Evolutionary conservation across 2,797 vertebrate genomes (phyloP), one percentile per base, ranked within the genome.

Genomic region (Siniperca obscura): DNA sequence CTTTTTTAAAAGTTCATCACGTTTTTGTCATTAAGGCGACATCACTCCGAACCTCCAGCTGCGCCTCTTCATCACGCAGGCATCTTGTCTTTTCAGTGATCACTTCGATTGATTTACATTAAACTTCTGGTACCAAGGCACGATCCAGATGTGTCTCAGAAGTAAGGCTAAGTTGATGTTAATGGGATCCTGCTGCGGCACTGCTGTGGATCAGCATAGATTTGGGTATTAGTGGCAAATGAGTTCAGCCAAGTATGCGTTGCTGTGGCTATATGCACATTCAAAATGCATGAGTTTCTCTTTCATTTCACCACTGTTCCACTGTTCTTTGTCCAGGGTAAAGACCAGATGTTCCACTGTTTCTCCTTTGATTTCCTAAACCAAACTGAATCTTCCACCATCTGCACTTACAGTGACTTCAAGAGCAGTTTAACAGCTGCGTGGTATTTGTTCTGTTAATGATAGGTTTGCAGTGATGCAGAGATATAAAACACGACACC

Each of bases 291-390:
- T 90, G 88, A 94, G 92, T 91, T 92, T 93, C 83, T 85, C 90
- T 92, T 94, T 94, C 85, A 89, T 91, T 93, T 90, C 85, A 79
- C 88, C 90, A 87, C 83, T 65, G 85, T 85, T 84, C 86, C 70
- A 93, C 91, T 92, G 92, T 92, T 93, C 91, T 90, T 87, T 86
- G 91, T 93, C 92, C 94, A 92, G 94, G 83, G 85, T 85, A 90
- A 90, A 92, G 93, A 94, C 94, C 96, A 96, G 95, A 96, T 96
- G 96, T 95, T 95, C 88, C 86, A 90, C 90, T 91, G 86, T 91
- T 92, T 93, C 91, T 91, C 82, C 91, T 94, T 89, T 91, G 93
- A 90, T 93, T 93, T 93, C 92, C 86, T 42, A 76, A 86, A 90
- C 87, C 84, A 86, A 89, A 80, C 85, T 86, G 94, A 95, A 87